These are phyloP conservation scores for Petrocephalus microphthalmus DNA, from an alignment of 2,113 vertebrate species.

Conservation along the genomic window DNA sequence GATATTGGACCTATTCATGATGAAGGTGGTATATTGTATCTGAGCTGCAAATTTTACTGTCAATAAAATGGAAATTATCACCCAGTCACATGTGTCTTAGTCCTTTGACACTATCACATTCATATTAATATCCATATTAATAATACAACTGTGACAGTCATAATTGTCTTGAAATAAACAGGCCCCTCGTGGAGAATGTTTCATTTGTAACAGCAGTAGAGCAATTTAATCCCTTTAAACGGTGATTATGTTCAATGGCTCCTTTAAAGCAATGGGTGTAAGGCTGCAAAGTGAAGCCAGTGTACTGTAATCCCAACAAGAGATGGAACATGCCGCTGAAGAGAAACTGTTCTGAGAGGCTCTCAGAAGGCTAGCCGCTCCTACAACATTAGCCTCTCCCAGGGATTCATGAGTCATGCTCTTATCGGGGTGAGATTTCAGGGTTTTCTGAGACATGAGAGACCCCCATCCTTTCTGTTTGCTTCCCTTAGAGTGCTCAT, in stretches of 20 bases:
- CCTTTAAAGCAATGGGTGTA: background rate
- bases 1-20: background rate
- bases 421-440: background rate
- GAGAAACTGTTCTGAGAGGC: background rate
- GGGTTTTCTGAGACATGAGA: background rate
- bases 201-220: background rate
- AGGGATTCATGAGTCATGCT: background rate
- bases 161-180: background rate
- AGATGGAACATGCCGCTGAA: too few relatives aligned
- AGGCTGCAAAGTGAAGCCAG: background rate
- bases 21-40: background rate
- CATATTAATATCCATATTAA: background rate
- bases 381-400: background rate
- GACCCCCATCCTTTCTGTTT: background rate
- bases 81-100: background rate
- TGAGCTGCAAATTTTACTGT: background rate
- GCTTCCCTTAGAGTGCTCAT: background rate
- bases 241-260: background rate
- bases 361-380: background rate
- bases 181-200: background rate
- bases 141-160: background rate
- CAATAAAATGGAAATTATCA: background rate
- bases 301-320: background rate
- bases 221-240: background rate
- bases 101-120: background rate